Evolutionary conservation across 2,797 vertebrate species (phyloP).

Genomic region (Microtus agrestis): DNA sequence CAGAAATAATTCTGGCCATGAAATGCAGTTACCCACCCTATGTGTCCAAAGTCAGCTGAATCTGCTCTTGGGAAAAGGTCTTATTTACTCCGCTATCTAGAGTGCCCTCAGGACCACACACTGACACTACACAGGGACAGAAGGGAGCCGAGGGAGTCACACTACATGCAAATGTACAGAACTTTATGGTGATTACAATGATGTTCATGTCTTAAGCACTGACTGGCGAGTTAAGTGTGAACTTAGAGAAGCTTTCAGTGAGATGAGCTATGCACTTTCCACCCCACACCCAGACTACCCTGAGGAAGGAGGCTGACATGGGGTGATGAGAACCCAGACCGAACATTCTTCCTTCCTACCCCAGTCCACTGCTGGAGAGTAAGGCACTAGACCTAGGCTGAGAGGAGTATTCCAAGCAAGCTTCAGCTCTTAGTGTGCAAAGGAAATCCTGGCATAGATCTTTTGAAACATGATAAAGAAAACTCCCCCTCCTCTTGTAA

Average conservation of each 20-base stretch:
- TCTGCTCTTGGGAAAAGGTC: not conserved
- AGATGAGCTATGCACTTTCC: not conserved
- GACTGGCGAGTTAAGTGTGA: not conserved
- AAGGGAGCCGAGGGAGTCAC: not conserved
- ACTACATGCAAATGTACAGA: not conserved
- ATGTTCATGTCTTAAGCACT: not conserved
- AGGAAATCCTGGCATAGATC: conserved; percentile 48
- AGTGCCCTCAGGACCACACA: not conserved
- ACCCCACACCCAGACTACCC: not conserved
- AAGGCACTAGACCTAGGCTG: conserved; percentile 73
- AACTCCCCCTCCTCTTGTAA: not conserved
- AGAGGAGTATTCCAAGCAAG: not conserved
- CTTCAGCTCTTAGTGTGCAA: conserved; percentile 56
- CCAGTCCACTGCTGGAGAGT: not conserved
- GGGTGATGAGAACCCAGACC: not conserved
- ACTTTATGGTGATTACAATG: not conserved
- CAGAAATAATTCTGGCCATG: conserved; percentile 41
- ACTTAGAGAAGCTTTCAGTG: not conserved
- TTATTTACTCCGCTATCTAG: not conserved
- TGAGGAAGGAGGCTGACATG: not conserved
- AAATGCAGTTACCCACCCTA: not conserved
- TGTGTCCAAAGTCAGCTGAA: not conserved
- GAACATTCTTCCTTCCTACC: not conserved
- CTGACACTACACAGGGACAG: not conserved
- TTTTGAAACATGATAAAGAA: conserved; percentile 58